These are phyloP conservation scores for Apocheima hispidaria DNA, from an alignment of 2,888 invertebrate species.

Conservation along the genomic window DNA sequence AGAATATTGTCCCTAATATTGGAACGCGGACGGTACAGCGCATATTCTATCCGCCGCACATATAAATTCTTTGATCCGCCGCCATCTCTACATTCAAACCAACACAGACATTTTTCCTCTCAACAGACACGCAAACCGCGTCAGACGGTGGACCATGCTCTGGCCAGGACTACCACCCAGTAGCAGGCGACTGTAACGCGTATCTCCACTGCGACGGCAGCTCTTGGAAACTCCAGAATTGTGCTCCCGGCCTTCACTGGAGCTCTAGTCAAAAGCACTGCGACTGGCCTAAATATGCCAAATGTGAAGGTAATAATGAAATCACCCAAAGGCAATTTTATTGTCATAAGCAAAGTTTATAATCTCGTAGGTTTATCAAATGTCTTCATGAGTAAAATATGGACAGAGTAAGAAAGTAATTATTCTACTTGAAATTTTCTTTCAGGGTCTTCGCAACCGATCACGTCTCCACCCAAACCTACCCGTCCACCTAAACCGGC, in stretches of 20 bases:
- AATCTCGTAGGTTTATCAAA: too few species aligned
- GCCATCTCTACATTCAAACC: too few species aligned
- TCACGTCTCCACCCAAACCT: conserved; percentile 64
- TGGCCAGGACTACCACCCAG: conserved; percentile 81
- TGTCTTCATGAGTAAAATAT: too few species aligned
- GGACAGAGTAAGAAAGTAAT: background rate
- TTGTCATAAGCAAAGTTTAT: too few species aligned
- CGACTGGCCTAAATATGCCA: conserved; percentile 93
- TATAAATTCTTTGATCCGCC: too few species aligned
- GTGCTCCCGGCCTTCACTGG: conserved; percentile 95
- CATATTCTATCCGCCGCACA: too few species aligned
- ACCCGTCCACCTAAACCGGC: conserved; percentile 56
- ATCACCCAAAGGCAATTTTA: too few species aligned
- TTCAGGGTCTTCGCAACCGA: conserved; percentile 49
- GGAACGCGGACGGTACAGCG: too few species aligned
- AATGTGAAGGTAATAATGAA: conserved; percentile 82
- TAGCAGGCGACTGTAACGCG: conserved; percentile 89
- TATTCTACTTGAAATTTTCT: background rate
- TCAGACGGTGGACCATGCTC: conserved; percentile 62
- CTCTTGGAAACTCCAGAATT: conserved; percentile 88
- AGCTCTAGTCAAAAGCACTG: conserved; percentile 89
- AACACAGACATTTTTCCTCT: background rate
- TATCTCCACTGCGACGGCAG: conserved; percentile 92
- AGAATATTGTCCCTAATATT: too few species aligned
- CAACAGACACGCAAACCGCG: conserved; percentile 45